A percentile compares a stretch with the other conserved stretches of the same genome.
Evolutionary conservation across 2,888 invertebrate species (phyloP).

Genomic region (Scaptomyza flava): DNA sequence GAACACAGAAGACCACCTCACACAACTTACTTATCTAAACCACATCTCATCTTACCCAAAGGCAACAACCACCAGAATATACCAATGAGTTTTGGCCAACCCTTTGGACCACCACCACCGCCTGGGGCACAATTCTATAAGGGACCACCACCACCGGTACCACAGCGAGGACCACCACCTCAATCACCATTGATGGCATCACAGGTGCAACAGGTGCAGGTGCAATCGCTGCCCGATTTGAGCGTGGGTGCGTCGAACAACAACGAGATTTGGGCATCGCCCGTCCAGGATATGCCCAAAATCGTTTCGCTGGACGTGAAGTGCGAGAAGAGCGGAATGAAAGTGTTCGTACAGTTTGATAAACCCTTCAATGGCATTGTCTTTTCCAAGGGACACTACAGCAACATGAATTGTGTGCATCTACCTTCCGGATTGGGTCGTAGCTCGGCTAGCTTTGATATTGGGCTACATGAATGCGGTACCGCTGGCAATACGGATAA

Average conservation of each 20-base stretch:
- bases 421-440: conserved; percentile 94
- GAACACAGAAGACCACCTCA: too few species aligned
- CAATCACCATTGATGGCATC: conserved; percentile 51
- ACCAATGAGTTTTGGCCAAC: conserved; percentile 84
- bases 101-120: conserved; percentile 86
- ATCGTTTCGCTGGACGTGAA: conserved; percentile 96
- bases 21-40: not conserved
- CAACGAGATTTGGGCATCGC: conserved; percentile 94
- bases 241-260: conserved; percentile 83
- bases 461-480: conserved; percentile 95
- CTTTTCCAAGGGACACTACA: conserved; percentile 97
- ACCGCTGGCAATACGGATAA: conserved; percentile 96
- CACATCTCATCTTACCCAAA: conserved; percentile 16
- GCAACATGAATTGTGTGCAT: conserved; percentile 96
- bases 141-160: conserved; percentile 87
- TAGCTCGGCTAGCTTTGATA: conserved; percentile 94
- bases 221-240: conserved; percentile 78
- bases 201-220: conserved; percentile 64
- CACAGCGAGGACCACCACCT: conserved; percentile 56
- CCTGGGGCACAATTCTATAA: conserved; percentile 87
- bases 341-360: conserved; percentile 96
- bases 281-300: conserved; percentile 95
- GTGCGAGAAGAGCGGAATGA: conserved; percentile 97
- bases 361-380: conserved; percentile 98
- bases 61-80: conserved; percentile 85